These are phyloP conservation scores for Calameuta filiformis DNA, from an alignment of 2,888 invertebrate genomes.

Conservation along the genomic window DNA sequence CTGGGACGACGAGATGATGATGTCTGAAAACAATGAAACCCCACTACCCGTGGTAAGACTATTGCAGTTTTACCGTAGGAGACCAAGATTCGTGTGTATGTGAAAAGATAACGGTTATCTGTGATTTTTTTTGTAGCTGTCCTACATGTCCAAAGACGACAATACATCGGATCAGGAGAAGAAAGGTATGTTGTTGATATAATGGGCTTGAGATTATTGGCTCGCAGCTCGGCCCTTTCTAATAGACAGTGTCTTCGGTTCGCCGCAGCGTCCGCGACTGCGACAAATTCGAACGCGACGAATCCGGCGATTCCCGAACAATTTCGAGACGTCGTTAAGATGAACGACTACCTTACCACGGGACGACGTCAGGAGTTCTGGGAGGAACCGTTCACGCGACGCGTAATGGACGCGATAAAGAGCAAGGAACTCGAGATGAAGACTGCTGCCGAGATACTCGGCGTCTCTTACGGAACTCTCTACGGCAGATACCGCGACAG, in stretches of 20 bases:
- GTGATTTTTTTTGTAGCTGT: slow-evolving; percentile 37
- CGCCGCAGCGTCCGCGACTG: slow-evolving; percentile 48
- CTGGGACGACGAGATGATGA: slow-evolving; percentile 63
- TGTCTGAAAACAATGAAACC: slow-evolving; percentile 59
- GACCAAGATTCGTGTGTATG: background rate
- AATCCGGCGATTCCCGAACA: slow-evolving; percentile 63
- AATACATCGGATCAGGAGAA: slow-evolving; percentile 57
- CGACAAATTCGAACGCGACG: slow-evolving; percentile 59
- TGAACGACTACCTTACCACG: slow-evolving; percentile 87
- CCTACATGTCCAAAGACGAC: slow-evolving; percentile 62
- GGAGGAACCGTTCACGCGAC: slow-evolving; percentile 90
- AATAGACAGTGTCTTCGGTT: background rate
- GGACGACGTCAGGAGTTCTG: slow-evolving; percentile 91
- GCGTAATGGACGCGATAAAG: slow-evolving; percentile 90
- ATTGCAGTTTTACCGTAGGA: background rate
- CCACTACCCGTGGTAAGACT: slow-evolving; percentile 57
- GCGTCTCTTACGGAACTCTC: slow-evolving; percentile 90
- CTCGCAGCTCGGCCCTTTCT: background rate
- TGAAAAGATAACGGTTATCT: background rate
- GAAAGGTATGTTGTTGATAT: slow-evolving; percentile 45
- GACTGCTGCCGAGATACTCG: slow-evolving; percentile 88
- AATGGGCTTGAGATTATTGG: background rate
- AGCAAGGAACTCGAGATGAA: slow-evolving; percentile 94
- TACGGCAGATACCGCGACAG: slow-evolving; percentile 91
- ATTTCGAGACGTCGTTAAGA: slow-evolving; percentile 80